A percentile compares a stretch with the other conserved stretches of the same genome.
Evolutionary conservation across 1,140 invertebrate species (phyloP).

Genomic region (Hestina assimilis): DNA sequence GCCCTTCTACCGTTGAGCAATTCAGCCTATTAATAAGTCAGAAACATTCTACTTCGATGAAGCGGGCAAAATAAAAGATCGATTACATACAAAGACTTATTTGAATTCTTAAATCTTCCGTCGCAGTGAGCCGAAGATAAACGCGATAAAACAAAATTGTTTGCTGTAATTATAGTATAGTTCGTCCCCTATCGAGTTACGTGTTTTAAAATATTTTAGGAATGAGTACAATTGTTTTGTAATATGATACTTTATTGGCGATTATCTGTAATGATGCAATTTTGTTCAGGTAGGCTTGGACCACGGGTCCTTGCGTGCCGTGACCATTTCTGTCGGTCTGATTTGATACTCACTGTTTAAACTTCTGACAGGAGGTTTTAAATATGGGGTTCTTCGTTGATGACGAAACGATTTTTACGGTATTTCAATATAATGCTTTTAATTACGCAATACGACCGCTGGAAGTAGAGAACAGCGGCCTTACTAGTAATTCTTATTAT

Average conservation of each 20-base stretch:
- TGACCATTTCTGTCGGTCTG: too few relatives aligned
- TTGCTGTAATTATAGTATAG: conserved; percentile 53
- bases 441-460: too few relatives aligned
- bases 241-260: conserved; percentile 43
- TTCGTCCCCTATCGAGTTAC: conserved; percentile 36
- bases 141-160: conserved; percentile 45
- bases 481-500: too few relatives aligned
- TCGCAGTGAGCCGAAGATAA: conserved; percentile 22
- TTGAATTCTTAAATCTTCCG: conserved; percentile 7
- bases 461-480: too few relatives aligned
- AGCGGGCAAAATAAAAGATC: background rate
- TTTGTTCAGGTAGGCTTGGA: conserved; percentile 4
- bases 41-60: background rate
- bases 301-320: too few relatives aligned
- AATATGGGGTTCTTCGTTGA: too few relatives aligned
- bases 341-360: too few relatives aligned
- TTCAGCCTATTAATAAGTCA: too few relatives aligned
- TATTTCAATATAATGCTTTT: too few relatives aligned
- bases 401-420: too few relatives aligned
- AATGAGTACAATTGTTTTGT: conserved; percentile 34
- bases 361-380: too few relatives aligned
- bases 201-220: conserved; percentile 44
- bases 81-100: conserved; percentile 1
- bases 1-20: too few relatives aligned
- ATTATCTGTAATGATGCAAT: conserved; percentile 6